These are phyloP conservation scores for Ooceraea biroi DNA, from an alignment of 1,140 invertebrate species.

Conservation along the genomic window DNA sequence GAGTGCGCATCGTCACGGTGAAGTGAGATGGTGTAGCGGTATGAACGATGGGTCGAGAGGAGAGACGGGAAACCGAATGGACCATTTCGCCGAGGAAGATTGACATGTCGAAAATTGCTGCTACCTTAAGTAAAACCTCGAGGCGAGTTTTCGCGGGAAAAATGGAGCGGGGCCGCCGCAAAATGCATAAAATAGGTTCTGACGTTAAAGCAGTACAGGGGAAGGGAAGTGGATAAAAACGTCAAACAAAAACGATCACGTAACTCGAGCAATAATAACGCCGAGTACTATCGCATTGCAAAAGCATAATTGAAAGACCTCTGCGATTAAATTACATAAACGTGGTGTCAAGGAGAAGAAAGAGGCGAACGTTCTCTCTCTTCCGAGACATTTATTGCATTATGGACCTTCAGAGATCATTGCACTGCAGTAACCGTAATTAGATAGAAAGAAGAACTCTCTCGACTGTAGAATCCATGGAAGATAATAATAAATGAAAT, in stretches of 20 bases:
- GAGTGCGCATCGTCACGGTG: not conserved
- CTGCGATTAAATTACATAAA: not conserved
- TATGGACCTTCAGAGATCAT: conserved; percentile 26
- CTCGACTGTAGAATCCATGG: conserved; percentile 15
- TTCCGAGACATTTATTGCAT: conserved; percentile 6
- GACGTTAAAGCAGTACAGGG: conserved; percentile 20
- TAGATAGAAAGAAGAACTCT: conserved; percentile 8
- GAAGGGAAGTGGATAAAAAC: not conserved
- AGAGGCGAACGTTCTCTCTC: too few species aligned
- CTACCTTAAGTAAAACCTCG: conserved; percentile 30
- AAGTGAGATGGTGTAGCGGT: conserved; percentile 15
- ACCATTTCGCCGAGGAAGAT: conserved; percentile 41
- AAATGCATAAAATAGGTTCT: conserved; percentile 34
- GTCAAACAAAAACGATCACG: conserved; percentile 20
- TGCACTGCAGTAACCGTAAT: conserved; percentile 42
- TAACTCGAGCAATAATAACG: not conserved
- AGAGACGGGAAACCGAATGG: conserved; percentile 29
- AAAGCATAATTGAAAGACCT: not conserved
- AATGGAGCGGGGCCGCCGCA: conserved; percentile 5
- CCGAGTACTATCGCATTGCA: not conserved
- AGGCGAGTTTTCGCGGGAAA: conserved; percentile 11
- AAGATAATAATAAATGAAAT: conserved; percentile 9
- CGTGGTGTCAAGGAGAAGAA: not conserved
- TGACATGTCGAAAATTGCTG: conserved; percentile 54
- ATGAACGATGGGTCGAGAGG: not conserved